Percentiles rank a stretch among this genome's conserved stretches.
phyloP scores from a whole-genome alignment of 1,140 invertebrate species.

The Drosophila baimaii region DNA sequence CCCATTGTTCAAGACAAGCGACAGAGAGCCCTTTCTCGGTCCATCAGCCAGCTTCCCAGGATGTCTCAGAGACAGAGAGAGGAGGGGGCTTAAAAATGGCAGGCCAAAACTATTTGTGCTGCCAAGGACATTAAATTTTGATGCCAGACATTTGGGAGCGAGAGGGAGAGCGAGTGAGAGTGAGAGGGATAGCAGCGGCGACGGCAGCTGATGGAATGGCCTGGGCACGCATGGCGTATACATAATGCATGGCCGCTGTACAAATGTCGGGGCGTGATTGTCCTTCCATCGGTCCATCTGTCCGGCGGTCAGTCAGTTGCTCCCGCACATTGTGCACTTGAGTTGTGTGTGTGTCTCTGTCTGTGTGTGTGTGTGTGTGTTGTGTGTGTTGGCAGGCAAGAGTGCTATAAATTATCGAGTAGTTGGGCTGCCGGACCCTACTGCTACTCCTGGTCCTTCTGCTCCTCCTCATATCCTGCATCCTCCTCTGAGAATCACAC shows the following conservation, averaged over 20 bases:
- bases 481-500: too few species aligned
- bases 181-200: too few species aligned
- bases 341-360: slow-evolving; percentile 33
- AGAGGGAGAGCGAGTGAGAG: not conserved
- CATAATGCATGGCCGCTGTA: slow-evolving; percentile 69
- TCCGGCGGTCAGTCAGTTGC: slow-evolving; percentile 14
- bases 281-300: slow-evolving; percentile 11
- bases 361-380: slow-evolving; percentile 13
- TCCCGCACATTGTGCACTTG: slow-evolving; percentile 64
- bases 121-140: slow-evolving; percentile 78
- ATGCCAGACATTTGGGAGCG: slow-evolving; percentile 50
- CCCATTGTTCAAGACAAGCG: slow-evolving; percentile 20
- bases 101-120: slow-evolving; percentile 71
- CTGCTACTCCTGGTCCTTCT: not conserved
- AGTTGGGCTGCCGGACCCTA: slow-evolving; percentile 60
- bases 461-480: fast-evolving
- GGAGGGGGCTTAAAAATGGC: slow-evolving; percentile 63
- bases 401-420: slow-evolving; percentile 81
- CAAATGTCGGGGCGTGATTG: slow-evolving; percentile 70
- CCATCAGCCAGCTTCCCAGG: slow-evolving; percentile 13
- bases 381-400: slow-evolving; percentile 64
- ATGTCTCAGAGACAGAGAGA: not conserved
- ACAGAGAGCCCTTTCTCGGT: slow-evolving; percentile 16
- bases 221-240: slow-evolving; percentile 71
- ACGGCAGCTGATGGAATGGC: too few species aligned